A percentile compares a stretch with the other conserved stretches of the same genome.
phyloP scores from a whole-genome alignment of 2,888 invertebrate species.

The Aphrophora alni region DNA sequence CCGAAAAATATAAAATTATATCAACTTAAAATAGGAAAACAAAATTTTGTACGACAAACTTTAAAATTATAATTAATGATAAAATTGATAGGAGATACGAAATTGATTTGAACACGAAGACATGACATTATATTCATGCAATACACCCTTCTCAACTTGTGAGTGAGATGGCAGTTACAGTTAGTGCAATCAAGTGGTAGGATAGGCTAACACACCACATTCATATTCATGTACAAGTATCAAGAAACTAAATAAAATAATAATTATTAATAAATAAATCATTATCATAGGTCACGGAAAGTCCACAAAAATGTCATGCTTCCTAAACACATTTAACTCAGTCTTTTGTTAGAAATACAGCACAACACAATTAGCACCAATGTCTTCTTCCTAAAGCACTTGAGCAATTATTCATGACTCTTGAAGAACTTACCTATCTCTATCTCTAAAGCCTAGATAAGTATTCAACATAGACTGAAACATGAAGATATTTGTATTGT shows the following conservation, averaged over 20 bases:
- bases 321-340: not conserved
- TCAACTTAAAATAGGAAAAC: conserved; percentile 11
- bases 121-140: conserved; percentile 41
- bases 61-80: conserved; percentile 13
- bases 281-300: not conserved
- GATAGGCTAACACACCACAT: conserved; percentile 6
- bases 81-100: conserved; percentile 13
- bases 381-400: not conserved
- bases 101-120: conserved; percentile 30
- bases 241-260: not conserved
- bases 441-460: not conserved
- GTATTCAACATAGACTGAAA: not conserved
- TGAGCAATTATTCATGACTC: not conserved
- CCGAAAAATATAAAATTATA: not conserved
- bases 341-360: not conserved
- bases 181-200: conserved; percentile 7
- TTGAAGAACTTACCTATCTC: not conserved
- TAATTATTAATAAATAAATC: not conserved
- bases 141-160: conserved; percentile 40
- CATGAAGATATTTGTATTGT: not conserved
- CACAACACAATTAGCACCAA: conserved; percentile 6
- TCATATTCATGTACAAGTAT: not conserved
- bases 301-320: not conserved
- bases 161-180: conserved; percentile 34
- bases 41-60: conserved; percentile 30